phyloP scores from a whole-genome alignment of 2,113 vertebrate genomes.

The Tyto alba region DNA sequence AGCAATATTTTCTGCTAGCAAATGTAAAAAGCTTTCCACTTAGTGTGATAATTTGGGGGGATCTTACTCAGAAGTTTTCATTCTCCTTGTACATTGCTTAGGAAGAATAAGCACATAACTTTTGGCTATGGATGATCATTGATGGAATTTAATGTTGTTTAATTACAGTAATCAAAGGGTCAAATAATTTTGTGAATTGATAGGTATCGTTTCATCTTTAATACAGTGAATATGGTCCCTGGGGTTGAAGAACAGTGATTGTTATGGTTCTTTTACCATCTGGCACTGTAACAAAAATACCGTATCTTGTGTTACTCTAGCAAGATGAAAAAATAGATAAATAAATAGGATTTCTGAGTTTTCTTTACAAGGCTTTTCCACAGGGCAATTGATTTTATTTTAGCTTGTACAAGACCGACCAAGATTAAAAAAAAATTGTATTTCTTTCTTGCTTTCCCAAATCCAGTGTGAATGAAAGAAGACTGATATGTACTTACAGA shows the following conservation, averaged over 20 bases:
- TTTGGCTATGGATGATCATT: not conserved
- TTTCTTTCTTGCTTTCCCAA: not conserved
- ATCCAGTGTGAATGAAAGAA: not conserved
- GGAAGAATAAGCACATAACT: not conserved
- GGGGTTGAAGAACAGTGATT: not conserved
- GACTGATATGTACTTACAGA: not conserved
- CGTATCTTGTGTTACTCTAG: not conserved
- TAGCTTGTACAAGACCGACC: not conserved
- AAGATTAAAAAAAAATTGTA: not conserved
- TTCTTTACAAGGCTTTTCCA: constrained; percentile 33
- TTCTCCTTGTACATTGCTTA: not conserved
- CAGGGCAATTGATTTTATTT: constrained; percentile 40
- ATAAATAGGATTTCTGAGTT: constrained; percentile 45
- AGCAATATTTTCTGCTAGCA: not conserved
- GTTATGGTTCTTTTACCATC: not conserved
- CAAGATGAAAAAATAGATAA: constrained; percentile 46
- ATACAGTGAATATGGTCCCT: not conserved
- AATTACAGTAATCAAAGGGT: not conserved
- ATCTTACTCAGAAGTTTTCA: not conserved
- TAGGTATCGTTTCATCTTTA: not conserved
- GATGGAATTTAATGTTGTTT: not conserved
- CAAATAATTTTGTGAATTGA: not conserved
- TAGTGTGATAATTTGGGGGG: not conserved
- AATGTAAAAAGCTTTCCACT: not conserved
- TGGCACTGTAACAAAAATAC: not conserved